phyloP scores from a whole-genome alignment of 2,113 vertebrate species.

The Gopherus flavomarginatus region DNA sequence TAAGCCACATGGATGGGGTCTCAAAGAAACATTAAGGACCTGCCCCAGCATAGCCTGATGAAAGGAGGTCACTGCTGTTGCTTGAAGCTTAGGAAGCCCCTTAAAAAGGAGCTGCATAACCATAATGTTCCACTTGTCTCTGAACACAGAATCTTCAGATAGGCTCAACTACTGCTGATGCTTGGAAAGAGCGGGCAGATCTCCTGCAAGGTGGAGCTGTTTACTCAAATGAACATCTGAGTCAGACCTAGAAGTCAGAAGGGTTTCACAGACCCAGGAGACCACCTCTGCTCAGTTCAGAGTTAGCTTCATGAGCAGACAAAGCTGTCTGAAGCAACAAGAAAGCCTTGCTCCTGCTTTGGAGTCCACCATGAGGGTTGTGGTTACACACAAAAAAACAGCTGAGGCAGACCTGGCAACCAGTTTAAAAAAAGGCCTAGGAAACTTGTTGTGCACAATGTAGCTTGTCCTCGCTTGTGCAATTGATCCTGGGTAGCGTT shows the following conservation, averaged over 20 bases:
- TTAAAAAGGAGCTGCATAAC: neutral
- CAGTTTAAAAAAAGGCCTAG: too few relatives aligned
- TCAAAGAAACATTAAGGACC: fast-evolving
- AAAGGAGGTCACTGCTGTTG: neutral
- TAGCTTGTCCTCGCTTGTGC: too few relatives aligned
- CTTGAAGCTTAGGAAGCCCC: neutral
- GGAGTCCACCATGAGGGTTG: too few relatives aligned
- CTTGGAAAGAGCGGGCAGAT: neutral
- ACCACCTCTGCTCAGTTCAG: too few relatives aligned
- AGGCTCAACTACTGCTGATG: neutral
- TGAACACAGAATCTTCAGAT: neutral
- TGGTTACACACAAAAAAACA: too few relatives aligned
- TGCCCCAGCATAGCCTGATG: neutral
- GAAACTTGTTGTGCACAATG: too few relatives aligned
- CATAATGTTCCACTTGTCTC: neutral
- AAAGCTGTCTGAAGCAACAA: too few relatives aligned
- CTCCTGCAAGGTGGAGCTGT: neutral
- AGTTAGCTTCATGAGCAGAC: too few relatives aligned
- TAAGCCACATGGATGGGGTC: neutral
- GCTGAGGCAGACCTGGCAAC: too few relatives aligned
- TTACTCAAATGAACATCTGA: neutral
- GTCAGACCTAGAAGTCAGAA: neutral
- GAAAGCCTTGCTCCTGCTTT: too few relatives aligned
- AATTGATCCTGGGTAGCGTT: too few relatives aligned
- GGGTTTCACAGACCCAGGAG: neutral